A percentile compares a stretch with the other conserved stretches of the same genome.
These are phyloP conservation scores for Syrphus vitripennis DNA, from an alignment of 2,888 invertebrate species.

Conservation along the genomic window DNA sequence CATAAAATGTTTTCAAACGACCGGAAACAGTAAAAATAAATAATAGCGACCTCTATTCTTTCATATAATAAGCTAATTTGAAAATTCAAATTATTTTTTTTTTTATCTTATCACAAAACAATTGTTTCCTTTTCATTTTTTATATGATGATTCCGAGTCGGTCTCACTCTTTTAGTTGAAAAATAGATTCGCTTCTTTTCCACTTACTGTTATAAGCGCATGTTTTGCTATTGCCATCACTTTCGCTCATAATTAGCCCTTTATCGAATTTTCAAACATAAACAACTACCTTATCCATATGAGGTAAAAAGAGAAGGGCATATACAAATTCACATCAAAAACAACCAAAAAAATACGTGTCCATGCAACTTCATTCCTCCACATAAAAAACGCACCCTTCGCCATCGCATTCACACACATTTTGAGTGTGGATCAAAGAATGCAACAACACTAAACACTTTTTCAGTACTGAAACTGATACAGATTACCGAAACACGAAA, in stretches of 20 bases:
- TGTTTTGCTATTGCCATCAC: neutral
- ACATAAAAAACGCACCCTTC: neutral
- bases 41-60: too few relatives aligned
- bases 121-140: neutral
- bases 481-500: too few relatives aligned
- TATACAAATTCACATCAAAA: neutral
- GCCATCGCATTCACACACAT: neutral
- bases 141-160: neutral
- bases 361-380: neutral
- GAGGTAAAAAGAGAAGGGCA: conserved; percentile 27
- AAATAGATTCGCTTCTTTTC: neutral
- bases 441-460: neutral
- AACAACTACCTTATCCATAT: conserved; percentile 16
- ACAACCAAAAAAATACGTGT: neutral
- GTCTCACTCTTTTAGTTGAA: neutral
- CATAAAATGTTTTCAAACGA: too few relatives aligned
- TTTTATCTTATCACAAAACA: too few relatives aligned
- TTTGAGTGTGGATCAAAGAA: neutral
- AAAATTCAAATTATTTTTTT: too few relatives aligned
- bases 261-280: conserved; percentile 17
- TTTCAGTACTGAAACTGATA: too few relatives aligned
- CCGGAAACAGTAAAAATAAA: too few relatives aligned
- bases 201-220: neutral
- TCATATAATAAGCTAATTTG: too few relatives aligned
- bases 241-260: neutral